Conservation (phyloP, 1,140 invertebrate genomes). For the Metaphire vulgaris region DNA sequence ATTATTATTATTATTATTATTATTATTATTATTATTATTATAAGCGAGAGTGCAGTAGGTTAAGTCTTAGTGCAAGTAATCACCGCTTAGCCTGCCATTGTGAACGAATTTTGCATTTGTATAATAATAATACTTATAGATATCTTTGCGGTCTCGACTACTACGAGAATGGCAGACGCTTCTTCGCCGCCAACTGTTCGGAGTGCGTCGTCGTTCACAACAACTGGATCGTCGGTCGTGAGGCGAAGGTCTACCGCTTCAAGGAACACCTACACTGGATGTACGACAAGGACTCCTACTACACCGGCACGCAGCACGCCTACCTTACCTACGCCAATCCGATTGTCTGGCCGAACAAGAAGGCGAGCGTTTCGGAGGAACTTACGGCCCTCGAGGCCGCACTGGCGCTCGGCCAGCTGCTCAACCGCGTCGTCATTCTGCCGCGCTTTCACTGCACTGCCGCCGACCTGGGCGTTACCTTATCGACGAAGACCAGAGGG, state of each 20-base stretch:
- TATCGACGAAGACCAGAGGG: no score
- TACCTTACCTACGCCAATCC: slow-evolving; percentile 27
- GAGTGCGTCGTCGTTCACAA: slow-evolving; percentile 23
- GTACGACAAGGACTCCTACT: slow-evolving; percentile 26
- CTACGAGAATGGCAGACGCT: slow-evolving; percentile 19
- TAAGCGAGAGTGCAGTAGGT: no score
- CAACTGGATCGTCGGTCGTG: slow-evolving; percentile 28
- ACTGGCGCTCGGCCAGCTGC: slow-evolving; percentile 11
- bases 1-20: no score
- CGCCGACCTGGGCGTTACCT: no score
- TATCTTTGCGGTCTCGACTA: slow-evolving; percentile 10
- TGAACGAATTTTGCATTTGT: no score
- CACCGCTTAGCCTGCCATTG: no score
- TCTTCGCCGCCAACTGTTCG: slow-evolving; percentile 5
- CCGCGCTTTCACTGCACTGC: slow-evolving; percentile 28
- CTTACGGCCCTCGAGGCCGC: slow-evolving; percentile 14
- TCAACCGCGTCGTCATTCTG: slow-evolving; percentile 24
- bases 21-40: no score
- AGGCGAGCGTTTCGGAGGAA: neutral
- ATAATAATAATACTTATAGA: no score
- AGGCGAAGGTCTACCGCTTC: slow-evolving; percentile 28
- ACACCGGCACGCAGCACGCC: neutral
- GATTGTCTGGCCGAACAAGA: neutral
- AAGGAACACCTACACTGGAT: slow-evolving; percentile 21
- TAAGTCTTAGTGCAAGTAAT: no score